Conservation (phyloP, 2,113 vertebrate species). For the Zosterops japonicus region DNA sequence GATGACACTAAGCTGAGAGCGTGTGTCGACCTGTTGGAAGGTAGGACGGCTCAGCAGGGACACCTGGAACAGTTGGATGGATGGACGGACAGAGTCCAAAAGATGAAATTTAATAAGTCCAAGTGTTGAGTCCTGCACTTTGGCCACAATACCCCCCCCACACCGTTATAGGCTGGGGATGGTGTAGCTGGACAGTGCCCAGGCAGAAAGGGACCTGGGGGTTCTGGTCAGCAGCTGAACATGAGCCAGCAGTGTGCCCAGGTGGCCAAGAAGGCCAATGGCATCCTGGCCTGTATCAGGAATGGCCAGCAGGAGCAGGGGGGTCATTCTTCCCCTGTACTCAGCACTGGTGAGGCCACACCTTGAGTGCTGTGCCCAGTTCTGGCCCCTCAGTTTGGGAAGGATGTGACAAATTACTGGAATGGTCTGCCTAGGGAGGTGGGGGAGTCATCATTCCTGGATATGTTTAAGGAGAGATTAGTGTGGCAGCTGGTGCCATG, state of each 20-base stretch:
- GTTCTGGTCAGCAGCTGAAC: accelerated
- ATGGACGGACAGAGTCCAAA: neutral
- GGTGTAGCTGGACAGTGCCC: neutral
- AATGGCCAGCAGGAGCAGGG: neutral
- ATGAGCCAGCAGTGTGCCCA: neutral
- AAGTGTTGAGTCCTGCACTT: neutral
- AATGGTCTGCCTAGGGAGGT: accelerated
- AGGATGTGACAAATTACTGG: neutral
- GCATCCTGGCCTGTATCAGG: neutral
- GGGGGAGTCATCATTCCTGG: neutral
- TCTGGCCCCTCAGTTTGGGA: neutral
- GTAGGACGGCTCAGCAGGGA: neutral
- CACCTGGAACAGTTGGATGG: accelerated
- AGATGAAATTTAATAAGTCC: neutral
- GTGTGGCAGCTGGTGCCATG: accelerated
- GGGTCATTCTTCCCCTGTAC: neutral
- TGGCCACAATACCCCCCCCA: neutral
- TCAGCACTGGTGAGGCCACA: accelerated
- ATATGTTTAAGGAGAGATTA: neutral
- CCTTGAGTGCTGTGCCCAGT: neutral
- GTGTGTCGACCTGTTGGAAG: accelerated
- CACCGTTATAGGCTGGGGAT: accelerated
- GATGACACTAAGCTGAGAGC: neutral
- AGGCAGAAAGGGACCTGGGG: neutral
- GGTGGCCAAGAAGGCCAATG: no score